Base-by-base conservation (phyloP, 2,888 invertebrate species). In the Argyra leucocephala region DNA sequence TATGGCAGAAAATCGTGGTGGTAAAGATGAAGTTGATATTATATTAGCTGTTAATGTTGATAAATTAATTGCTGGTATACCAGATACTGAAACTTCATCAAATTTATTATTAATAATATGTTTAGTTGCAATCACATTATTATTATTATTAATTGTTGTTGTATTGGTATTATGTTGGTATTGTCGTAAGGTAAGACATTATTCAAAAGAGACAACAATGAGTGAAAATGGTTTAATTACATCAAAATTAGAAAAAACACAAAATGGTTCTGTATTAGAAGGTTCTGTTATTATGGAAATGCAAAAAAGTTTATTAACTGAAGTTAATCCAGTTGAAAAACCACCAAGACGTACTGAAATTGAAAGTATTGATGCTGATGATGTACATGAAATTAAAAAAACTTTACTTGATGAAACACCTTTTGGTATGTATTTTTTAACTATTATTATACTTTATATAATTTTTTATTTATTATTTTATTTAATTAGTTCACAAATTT, bases 311-410 rank as follows among this genome's bases (percentile, higher is more conserved):
- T 80, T 92, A 63, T 87, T 93, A 69, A 89, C 90, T 3, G 89
- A 91, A 64, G 90, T 91, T 31, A 91, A 92, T 80, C 91, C 91
- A 0, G 88, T 92, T 22, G 88, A 89, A 66, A 92, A 93, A 74
- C 90, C 91, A 0, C 90, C 91, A 6, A 82, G 91, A 63, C 83
- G 90, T 67, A 89, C 88, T 70, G 90, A 91, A 67, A 85, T 85
- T 65, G 88, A 89, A 23, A 83, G 85, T 15, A 87, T 88, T 7
- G 89, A 88, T 64, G 88, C 85, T 22, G 90, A 91, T 7, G 91
- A 92, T 80, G 88, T 90, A 80, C 89, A 89, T 67, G 92, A 92
- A 76, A 82, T 88, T 69, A 91, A 91, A 77, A 87, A 88, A 76
- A 91, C 89, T 69, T 82, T 91, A 72, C 83, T 91, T 76, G 91